phyloP scores from a whole-genome alignment of 2,797 vertebrate genomes.

The Sebastes trivittatus region DNA sequence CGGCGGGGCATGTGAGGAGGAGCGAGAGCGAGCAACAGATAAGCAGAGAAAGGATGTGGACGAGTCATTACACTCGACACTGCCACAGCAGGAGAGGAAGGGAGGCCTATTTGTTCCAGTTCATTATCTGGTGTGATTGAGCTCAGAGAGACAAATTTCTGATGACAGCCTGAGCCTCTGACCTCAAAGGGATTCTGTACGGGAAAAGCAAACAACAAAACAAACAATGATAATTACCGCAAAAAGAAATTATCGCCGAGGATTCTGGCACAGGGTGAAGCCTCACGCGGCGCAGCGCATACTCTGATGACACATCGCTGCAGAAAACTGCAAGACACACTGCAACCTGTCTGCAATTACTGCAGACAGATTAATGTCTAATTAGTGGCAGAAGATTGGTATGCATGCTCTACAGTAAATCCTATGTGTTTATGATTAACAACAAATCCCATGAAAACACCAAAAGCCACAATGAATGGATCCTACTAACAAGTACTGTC shows the following conservation, averaged over 20 bases:
- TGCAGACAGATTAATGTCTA: background rate
- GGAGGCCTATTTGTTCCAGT: slow-evolving; percentile 44
- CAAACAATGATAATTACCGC: slow-evolving; percentile 38
- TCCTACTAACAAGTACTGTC: background rate
- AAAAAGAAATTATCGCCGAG: background rate
- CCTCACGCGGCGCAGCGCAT: background rate
- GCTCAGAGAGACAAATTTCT: slow-evolving; percentile 21
- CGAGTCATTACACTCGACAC: slow-evolving; percentile 33
- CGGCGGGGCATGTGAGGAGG: no score
- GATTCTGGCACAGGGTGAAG: background rate
- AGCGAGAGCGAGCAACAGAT: background rate
- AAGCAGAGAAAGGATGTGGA: slow-evolving; percentile 11
- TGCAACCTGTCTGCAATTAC: background rate
- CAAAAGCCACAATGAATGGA: background rate
- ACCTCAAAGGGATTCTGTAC: slow-evolving; percentile 24
- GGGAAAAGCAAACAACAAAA: slow-evolving; percentile 30
- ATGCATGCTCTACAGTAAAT: background rate
- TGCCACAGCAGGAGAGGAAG: slow-evolving; percentile 11
- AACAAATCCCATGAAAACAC: background rate
- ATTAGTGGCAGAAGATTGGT: background rate
- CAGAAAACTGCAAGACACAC: background rate
- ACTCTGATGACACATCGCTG: background rate
- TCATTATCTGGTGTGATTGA: slow-evolving; percentile 53
- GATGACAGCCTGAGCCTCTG: slow-evolving; percentile 19
- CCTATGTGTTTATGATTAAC: background rate